Evolutionary conservation across 2,113 vertebrate species (phyloP).

Genomic region (Cheirogaleus medius): DNA sequence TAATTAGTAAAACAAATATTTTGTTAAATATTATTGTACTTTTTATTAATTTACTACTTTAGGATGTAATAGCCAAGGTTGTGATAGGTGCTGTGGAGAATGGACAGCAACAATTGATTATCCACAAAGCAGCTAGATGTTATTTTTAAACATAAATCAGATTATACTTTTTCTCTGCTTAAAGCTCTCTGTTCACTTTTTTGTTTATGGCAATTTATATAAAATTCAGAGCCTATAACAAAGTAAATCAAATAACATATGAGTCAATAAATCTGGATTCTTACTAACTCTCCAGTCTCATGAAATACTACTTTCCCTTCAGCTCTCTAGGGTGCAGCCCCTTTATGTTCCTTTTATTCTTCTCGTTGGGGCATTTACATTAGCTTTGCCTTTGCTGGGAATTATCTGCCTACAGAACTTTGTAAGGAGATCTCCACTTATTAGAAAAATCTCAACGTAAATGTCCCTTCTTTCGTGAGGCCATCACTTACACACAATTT

Average conservation of each 20-base stretch:
- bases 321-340: background rate
- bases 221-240: background rate
- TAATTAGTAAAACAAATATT: background rate
- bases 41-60: background rate
- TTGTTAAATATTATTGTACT: background rate
- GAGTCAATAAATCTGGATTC: background rate
- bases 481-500: background rate
- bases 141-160: conserved; percentile 20
- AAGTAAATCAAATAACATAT: background rate
- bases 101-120: background rate
- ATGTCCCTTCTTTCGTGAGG: background rate
- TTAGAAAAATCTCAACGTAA: background rate
- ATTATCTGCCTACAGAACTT: background rate
- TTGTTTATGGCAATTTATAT: background rate
- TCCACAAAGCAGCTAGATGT: background rate
- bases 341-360: background rate
- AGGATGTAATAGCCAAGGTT: background rate
- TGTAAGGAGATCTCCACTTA: background rate
- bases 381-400: background rate
- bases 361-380: background rate
- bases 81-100: background rate
- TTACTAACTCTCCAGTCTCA: background rate
- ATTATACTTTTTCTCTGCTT: background rate
- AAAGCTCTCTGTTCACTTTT: background rate
- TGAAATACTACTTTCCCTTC: background rate